Evolutionary conservation across 2,113 vertebrate species (phyloP), one percentile per base, ranked within the genome.

Genomic region (Theristicus caerulescens): DNA sequence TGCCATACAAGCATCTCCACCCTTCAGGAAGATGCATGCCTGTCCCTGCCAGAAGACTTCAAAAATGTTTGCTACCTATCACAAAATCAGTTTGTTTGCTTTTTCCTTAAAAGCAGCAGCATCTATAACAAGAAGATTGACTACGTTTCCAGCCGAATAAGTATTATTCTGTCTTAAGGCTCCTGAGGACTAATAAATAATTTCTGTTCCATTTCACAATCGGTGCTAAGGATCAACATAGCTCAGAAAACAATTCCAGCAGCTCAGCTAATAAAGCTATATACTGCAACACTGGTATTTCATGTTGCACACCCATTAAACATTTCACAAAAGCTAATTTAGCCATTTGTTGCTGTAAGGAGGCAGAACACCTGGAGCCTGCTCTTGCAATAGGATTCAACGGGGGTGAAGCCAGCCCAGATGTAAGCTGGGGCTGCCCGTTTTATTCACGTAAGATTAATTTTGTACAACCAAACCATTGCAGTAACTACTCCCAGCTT

Each of bases 221-320:
- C 11, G 1, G 16, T 59, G 70, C 44, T 55, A 87, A 87, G 84
- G 86, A 96, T 86, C 69, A 76, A 8, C 42, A 47, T 15, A 71
- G 94, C 86, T 93, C 69, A 74, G 89, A 67, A 74, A 94, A 78
- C 86, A 95, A 96, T 85, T 76, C 89, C 73, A 59, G 81, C 73
- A 91, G 91, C 77, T 94, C 89, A 72, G 73, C 91, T 94, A 94
- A 94, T 93, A 93, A 91, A 96, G 77, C 81, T 27, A 13, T n/a
- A 47, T 2, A 16, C 81, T 64, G 81, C 80, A 91, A 79, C 57
- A 25, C 81, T 36, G 73, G 24, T 83, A 71, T 31, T 86, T 71
- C 18, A 3, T 17, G 46, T 59, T 47, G 81, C 89, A 82, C 64
- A 29, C 72, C 71, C 83, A 82, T 84, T 79, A 91, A 81, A 93